Evolutionary conservation across 2,888 invertebrate species (phyloP).

Genomic region (Magallana nippona): DNA sequence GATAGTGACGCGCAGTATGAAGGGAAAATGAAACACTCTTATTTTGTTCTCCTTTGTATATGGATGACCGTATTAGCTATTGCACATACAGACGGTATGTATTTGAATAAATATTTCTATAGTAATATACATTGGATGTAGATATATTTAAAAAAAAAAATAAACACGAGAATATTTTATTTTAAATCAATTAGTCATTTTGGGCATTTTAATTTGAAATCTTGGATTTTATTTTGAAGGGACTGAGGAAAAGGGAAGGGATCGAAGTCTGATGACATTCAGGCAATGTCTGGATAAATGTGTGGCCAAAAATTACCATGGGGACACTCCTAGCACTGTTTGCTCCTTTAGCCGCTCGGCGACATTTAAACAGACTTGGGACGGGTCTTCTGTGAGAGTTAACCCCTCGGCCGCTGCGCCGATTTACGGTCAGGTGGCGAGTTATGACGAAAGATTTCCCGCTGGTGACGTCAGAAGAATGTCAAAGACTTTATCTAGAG

Average conservation of each 20-base stretch:
- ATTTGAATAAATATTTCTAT: not conserved
- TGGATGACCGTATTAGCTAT: not conserved
- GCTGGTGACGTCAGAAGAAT: conserved; percentile 23
- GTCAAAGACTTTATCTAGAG: not conserved
- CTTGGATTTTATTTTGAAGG: not conserved
- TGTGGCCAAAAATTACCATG: not conserved
- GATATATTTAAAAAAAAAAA: not conserved
- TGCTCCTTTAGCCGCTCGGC: not conserved
- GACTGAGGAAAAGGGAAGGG: not conserved
- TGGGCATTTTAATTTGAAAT: too few species aligned
- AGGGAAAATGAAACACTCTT: not conserved
- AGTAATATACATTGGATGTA: not conserved
- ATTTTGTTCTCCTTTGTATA: not conserved
- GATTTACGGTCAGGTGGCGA: not conserved
- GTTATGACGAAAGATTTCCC: not conserved
- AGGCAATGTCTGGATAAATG: conserved; percentile 20
- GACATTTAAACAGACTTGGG: not conserved
- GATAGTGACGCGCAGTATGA: not conserved
- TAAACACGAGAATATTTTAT: too few species aligned
- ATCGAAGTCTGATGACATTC: not conserved
- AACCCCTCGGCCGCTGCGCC: not conserved
- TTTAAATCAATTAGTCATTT: too few species aligned
- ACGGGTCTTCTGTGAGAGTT: not conserved
- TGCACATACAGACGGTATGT: not conserved
- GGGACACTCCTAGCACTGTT: not conserved